Evolutionary conservation across 1,140 invertebrate genomes (phyloP).

Genomic region (Andrena cerasifolii): DNA sequence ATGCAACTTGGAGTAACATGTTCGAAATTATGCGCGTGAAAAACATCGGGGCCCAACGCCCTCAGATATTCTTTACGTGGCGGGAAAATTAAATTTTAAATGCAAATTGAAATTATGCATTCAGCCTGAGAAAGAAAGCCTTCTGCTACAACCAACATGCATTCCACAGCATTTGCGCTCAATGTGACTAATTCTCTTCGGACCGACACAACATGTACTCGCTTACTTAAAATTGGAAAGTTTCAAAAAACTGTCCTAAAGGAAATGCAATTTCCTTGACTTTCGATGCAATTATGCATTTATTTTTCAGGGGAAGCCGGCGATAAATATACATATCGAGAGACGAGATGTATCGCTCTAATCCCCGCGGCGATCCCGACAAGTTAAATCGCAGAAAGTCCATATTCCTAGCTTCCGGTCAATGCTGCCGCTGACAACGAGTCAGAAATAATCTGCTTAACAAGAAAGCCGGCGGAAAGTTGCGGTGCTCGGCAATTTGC

Average conservation of each 20-base stretch:
- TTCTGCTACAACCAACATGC: not conserved
- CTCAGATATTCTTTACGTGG: not conserved
- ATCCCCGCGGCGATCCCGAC: not conserved
- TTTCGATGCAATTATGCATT: no score
- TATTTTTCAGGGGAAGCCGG: no score
- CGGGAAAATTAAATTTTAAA: not conserved
- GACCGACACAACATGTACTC: no score
- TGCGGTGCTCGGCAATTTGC: constrained; percentile 21
- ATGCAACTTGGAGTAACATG: not conserved
- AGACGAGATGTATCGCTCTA: not conserved
- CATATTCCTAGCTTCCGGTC: not conserved
- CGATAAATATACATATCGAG: not conserved
- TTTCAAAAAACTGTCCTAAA: no score
- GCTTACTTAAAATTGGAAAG: no score
- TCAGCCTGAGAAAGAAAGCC: not conserved
- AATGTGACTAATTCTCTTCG: not conserved
- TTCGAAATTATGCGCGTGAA: not conserved
- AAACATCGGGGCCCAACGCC: not conserved
- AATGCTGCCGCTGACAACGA: not conserved
- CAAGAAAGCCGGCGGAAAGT: not conserved
- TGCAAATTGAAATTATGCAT: not conserved
- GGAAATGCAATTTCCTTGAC: no score
- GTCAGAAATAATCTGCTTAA: constrained; percentile 16
- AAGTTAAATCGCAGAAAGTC: not conserved
- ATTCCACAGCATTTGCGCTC: not conserved